Evolutionary conservation across 2,797 vertebrate genomes (phyloP).

Genomic region (Phalanger gymnotis): DNA sequence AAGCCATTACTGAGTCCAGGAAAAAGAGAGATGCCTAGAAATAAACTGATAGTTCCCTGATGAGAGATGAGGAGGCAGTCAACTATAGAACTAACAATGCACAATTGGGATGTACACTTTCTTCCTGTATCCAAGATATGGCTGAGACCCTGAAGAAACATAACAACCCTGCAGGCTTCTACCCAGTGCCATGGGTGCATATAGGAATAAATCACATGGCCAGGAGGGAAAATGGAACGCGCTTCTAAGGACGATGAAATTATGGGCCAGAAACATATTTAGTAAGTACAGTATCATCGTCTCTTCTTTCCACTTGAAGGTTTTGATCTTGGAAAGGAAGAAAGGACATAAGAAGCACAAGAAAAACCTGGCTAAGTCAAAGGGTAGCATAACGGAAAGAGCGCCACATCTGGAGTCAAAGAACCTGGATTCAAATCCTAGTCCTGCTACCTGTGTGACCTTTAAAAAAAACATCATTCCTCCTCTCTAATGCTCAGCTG

Average conservation of each 20-base stretch:
- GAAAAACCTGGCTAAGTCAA: neutral
- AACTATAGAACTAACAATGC: neutral
- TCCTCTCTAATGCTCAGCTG: neutral
- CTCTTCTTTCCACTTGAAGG: neutral
- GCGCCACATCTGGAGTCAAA: neutral
- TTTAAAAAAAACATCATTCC: neutral
- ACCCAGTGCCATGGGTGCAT: neutral
- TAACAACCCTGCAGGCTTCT: neutral
- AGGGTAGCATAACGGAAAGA: neutral
- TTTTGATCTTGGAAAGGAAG: neutral
- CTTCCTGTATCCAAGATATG: neutral
- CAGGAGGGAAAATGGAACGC: neutral
- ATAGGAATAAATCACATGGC: neutral
- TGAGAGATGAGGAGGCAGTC: neutral
- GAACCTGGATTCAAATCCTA: neutral
- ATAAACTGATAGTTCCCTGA: neutral
- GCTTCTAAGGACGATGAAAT: neutral
- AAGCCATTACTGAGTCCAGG: neutral
- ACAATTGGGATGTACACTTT: neutral
- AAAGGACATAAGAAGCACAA: neutral
- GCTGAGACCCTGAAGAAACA: neutral
- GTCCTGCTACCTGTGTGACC: neutral
- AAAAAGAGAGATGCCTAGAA: neutral
- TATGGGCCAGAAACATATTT: neutral
- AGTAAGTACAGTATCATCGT: neutral